These are phyloP conservation scores for Vandiemenella viatica DNA, from an alignment of 2,888 invertebrate genomes.

Conservation along the genomic window DNA sequence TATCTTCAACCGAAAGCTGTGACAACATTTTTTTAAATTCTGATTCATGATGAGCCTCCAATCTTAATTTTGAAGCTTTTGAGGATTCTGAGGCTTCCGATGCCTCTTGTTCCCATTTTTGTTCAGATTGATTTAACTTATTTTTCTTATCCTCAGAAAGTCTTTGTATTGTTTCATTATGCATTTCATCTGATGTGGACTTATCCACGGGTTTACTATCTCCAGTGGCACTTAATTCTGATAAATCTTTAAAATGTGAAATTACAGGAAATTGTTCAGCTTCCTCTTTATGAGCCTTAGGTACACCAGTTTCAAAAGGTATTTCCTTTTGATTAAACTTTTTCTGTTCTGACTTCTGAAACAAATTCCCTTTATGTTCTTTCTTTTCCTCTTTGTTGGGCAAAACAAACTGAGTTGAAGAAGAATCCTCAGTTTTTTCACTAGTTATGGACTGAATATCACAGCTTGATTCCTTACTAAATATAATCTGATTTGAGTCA, in stretches of 20 bases:
- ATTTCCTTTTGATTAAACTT: background rate
- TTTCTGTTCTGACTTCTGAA: conserved; percentile 20
- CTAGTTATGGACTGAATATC: conserved; percentile 17
- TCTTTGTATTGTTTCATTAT: conserved; percentile 17
- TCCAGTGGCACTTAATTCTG: background rate
- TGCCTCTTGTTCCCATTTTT: conserved; percentile 36
- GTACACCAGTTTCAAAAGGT: background rate
- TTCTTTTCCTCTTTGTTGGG: conserved; percentile 19
- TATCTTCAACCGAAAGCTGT: conserved; percentile 35
- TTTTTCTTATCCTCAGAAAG: conserved; percentile 25
- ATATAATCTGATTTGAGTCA: conserved; percentile 25
- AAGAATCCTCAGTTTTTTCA: conserved; percentile 9
- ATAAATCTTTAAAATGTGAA: too few species aligned
- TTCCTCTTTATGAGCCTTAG: too few species aligned
- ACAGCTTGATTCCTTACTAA: conserved; percentile 32
- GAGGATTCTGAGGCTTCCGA: conserved; percentile 26
- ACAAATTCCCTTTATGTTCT: conserved; percentile 25
- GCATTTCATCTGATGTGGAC: background rate
- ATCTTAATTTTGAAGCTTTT: conserved; percentile 24
- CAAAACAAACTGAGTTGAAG: too few species aligned
- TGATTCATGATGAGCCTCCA: conserved; percentile 27
- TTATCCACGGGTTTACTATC: conserved; percentile 13
- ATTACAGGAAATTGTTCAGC: too few species aligned
- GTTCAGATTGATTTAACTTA: conserved; percentile 32
- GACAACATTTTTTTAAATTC: conserved; percentile 34